A percentile compares a stretch with the other conserved stretches of the same genome.
phyloP scores from a whole-genome alignment of 2,797 vertebrate genomes.

The Fratercula arctica region DNA sequence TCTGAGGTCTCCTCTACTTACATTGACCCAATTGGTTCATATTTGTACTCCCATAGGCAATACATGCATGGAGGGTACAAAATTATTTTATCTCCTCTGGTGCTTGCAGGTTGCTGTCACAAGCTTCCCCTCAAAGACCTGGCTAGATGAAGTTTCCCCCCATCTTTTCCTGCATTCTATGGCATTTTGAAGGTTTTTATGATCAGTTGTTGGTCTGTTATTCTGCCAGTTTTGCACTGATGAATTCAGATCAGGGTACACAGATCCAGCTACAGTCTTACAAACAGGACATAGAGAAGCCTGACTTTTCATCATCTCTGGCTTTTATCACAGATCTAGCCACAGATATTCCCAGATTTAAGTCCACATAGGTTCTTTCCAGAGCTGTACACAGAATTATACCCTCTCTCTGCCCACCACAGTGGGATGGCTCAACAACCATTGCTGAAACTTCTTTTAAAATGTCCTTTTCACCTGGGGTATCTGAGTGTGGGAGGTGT shows the following conservation, averaged over 20 bases:
- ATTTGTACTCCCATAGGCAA: background rate
- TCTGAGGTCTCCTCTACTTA: background rate
- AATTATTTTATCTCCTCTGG: background rate
- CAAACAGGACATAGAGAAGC: background rate
- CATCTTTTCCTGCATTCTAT: background rate
- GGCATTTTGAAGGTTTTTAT: background rate
- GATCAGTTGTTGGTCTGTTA: background rate
- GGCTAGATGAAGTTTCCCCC: background rate
- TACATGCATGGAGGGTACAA: background rate
- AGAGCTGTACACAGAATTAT: background rate
- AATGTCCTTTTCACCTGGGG: background rate
- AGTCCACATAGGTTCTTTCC: background rate
- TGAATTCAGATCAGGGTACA: background rate
- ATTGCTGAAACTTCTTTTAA: background rate
- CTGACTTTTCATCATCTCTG: background rate
- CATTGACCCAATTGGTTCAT: background rate
- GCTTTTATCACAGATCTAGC: background rate
- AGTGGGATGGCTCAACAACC: background rate
- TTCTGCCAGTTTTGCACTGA: background rate
- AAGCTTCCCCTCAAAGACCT: background rate
- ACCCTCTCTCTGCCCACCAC: background rate
- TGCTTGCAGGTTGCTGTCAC: background rate
- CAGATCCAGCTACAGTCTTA: background rate
- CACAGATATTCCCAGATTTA: background rate
- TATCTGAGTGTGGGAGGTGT: background rate